phyloP scores from a whole-genome alignment of 2,888 invertebrate genomes.

The Merodon equestris region DNA sequence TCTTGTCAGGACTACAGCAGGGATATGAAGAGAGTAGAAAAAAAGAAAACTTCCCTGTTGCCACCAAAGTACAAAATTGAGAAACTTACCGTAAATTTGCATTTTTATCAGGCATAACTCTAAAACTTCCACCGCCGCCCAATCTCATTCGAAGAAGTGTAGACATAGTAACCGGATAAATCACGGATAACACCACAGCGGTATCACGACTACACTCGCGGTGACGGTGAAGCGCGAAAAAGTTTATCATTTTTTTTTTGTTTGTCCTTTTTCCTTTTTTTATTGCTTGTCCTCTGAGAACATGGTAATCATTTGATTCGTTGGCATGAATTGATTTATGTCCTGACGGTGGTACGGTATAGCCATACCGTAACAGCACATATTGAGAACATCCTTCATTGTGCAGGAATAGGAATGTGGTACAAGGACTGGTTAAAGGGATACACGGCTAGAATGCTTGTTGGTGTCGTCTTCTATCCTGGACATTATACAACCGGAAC shows the following conservation, averaged over 20 bases:
- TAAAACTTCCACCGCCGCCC: constrained; percentile 33
- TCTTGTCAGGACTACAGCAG: neutral
- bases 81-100: constrained; percentile 68
- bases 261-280: neutral
- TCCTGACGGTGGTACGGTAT: constrained; percentile 28
- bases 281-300: neutral
- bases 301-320: constrained; percentile 68
- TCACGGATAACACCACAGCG: constrained; percentile 56
- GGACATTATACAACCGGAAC: constrained; percentile 37
- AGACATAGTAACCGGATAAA: constrained; percentile 68
- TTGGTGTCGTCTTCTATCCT: constrained; percentile 34
- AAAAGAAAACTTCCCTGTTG: constrained; percentile 45
- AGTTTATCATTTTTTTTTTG: constrained; percentile 57
- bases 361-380: constrained; percentile 21
- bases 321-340: constrained; percentile 67
- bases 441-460: constrained; percentile 14
- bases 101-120: constrained; percentile 68
- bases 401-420: constrained; percentile 17
- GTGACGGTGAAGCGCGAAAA: constrained; percentile 24
- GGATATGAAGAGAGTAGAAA: constrained; percentile 2
- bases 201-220: constrained; percentile 14
- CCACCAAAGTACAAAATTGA: constrained; percentile 44
- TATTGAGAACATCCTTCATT: constrained; percentile 66
- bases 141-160: constrained; percentile 37
- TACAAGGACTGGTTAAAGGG: neutral